Percentiles rank a stretch among this genome's conserved stretches.
Evolutionary conservation across 2,113 vertebrate species (phyloP).

Genomic region (Cyanocitta stelleri): DNA sequence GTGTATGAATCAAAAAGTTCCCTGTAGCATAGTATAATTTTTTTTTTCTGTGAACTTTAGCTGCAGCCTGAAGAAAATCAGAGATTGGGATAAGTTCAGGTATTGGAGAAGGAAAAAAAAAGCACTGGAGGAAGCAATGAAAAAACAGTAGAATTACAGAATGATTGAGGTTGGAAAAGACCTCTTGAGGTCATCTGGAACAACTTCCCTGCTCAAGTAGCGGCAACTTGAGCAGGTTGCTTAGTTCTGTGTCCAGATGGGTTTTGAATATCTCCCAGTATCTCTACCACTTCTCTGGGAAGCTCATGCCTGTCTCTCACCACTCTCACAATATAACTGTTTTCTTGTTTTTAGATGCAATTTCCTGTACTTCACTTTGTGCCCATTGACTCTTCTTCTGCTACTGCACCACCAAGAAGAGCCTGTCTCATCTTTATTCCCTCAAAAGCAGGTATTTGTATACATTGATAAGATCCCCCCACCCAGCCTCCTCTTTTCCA

Average conservation of each 20-base stretch:
- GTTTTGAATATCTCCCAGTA: not conserved
- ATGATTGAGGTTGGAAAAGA: not conserved
- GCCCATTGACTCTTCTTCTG: not conserved
- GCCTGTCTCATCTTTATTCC: not conserved
- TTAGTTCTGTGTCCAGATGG: accelerated
- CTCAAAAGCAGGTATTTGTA: not conserved
- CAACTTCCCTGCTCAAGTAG: not conserved
- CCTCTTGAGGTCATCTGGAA: not conserved
- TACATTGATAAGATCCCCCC: accelerated
- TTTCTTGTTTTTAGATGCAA: not conserved
- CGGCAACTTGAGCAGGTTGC: not conserved
- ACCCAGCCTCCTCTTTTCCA: not conserved
- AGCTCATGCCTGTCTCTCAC: not conserved
- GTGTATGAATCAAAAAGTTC: not conserved
- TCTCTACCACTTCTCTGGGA: not conserved
- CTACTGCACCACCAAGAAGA: not conserved
- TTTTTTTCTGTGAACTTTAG: not conserved
- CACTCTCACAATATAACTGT: accelerated
- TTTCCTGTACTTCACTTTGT: not conserved
- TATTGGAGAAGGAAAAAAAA: not conserved
- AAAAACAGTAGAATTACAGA: not conserved
- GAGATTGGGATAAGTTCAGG: not conserved
- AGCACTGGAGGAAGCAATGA: not conserved
- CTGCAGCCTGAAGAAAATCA: not conserved
- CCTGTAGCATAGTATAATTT: not conserved